A percentile compares a stretch with the other conserved stretches of the same genome.
These are phyloP conservation scores for Acrossocheilus wenchowensis DNA, from an alignment of 2,797 vertebrate genomes.

Conservation along the genomic window DNA sequence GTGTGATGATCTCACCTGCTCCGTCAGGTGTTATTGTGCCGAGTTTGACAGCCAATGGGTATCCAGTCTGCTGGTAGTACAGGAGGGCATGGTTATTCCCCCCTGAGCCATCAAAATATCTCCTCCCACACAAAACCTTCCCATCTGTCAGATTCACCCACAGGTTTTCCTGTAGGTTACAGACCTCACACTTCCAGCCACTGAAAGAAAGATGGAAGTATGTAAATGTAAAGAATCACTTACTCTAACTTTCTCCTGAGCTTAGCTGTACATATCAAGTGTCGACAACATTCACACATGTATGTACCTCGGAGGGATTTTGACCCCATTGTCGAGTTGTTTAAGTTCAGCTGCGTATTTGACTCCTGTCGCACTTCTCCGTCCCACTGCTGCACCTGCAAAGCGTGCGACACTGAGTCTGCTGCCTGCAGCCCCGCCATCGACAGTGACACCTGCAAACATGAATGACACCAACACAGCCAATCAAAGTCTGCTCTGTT, in stretches of 20 bases:
- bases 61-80: constrained; percentile 91
- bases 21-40: constrained; percentile 98
- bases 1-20: constrained; percentile 78
- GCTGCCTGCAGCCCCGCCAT: constrained; percentile 92
- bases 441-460: constrained; percentile 87
- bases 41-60: constrained; percentile 95
- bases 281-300: not conserved
- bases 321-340: constrained; percentile 92
- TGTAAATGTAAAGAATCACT: not conserved
- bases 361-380: constrained; percentile 96
- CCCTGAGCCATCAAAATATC: constrained; percentile 95
- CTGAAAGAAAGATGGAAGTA: constrained; percentile 66
- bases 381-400: constrained; percentile 98
- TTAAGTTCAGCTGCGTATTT: constrained; percentile 89
- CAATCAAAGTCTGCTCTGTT: not conserved
- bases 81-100: constrained; percentile 97
- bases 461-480: not conserved
- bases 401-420: constrained; percentile 92
- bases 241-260: not conserved
- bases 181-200: constrained; percentile 96
- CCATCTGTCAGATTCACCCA: constrained; percentile 99
- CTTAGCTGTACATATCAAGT: not conserved
- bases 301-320: constrained; percentile 96
- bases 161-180: constrained; percentile 95
- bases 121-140: constrained; percentile 92